Evolutionary conservation across 2,888 invertebrate species (phyloP), one percentile per base, ranked within the genome.

Genomic region (Dendrolimus houi): DNA sequence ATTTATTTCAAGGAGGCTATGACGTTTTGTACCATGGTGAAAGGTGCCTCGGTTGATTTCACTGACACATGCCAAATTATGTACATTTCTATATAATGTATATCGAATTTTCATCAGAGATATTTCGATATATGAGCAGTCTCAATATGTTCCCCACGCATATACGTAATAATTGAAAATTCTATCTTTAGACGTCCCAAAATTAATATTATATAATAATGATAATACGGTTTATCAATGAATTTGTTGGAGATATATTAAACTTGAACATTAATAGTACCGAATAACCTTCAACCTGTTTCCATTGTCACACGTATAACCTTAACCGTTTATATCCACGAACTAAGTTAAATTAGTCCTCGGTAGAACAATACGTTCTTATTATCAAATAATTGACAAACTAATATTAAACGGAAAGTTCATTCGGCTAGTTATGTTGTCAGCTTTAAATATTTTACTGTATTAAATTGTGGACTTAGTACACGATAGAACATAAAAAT

Each of bases 341-440:
- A 47, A 10, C 47, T 2, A 47, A 47, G 47, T 47, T 60, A 53
- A 42, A 59, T 60, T 57, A 56, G 55, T 57, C 56, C 58, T 60
- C 59, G 55, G 59, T 59, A 54, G 60, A 56, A 58, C 57, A 62
- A 59, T 61, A 58, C 59, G 57, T 62, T 55, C 58, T 59, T 61
- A 63, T 62, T 62, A 61, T 62, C 60, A 59, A 56, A 59, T 62
- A 64, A 63, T 63, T 62, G 61, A 58, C 55, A 62, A 66, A 59
- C 61, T 60, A 60, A 59, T 61, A 62, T 62, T 62, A 62, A 47
- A 47, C 12, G 9, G 9, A 9, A 29, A 47, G 47, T 47, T 47
- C 47, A 47, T 12, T 47, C 47, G 12, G 7, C 2, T 47, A 47
- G 29, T 29, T 29, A 29, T 29, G 29, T 29, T 29, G 29, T 29